Base-by-base conservation (phyloP, 2,888 invertebrate species). In the Crossocerus cetratus region DNA sequence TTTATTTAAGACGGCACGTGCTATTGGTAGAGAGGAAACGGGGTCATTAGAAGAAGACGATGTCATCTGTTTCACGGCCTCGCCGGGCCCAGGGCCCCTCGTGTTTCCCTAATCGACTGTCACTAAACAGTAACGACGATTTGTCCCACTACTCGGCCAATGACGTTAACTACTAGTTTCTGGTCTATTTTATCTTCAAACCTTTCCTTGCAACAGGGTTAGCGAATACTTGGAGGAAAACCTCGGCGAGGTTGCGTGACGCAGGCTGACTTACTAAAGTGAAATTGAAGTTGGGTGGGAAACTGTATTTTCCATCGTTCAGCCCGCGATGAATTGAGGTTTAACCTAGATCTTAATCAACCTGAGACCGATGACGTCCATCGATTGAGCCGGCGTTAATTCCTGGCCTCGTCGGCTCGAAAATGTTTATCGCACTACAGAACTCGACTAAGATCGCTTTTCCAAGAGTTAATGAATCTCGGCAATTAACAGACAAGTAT, bases 351-450 rank as follows among this genome's bases (percentile, higher is more conserved):
- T 58, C 49, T 59, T 13, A 42, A 43, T 5, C 43, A 14, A 13
- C 18, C 57, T 16, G 54, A 55, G 54, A 43, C 22, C 43, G 18
- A 43, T 64, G 57, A 53, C 42, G 32, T 44, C 13, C 65, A 65
- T 69, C 23, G 69, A 49, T 22, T 59, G 54, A 65, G 65, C 59
- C 65, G 43, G 54, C 54, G 16, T 65, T 58, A 65, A 65, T 18
- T 45, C 5, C 20, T 32, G 22, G 57, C 11, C 11, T 23, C 22
- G n/a, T 13, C 21, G 49, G 20, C n/a, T 55, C 32, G 22, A 32
- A 3, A n/a, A 11, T 22, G n/a, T 13, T 55, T 13, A 8, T 32
- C 32, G 32, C 32, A 3, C 8, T 4, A 32, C 11, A 1, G 5
- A 32, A 32, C 32, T 32, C 11, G 8, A 32, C 11, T 32, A 8